These are phyloP conservation scores for Spodoptera frugiperda DNA, from an alignment of 1,140 invertebrate species.

Conservation along the genomic window DNA sequence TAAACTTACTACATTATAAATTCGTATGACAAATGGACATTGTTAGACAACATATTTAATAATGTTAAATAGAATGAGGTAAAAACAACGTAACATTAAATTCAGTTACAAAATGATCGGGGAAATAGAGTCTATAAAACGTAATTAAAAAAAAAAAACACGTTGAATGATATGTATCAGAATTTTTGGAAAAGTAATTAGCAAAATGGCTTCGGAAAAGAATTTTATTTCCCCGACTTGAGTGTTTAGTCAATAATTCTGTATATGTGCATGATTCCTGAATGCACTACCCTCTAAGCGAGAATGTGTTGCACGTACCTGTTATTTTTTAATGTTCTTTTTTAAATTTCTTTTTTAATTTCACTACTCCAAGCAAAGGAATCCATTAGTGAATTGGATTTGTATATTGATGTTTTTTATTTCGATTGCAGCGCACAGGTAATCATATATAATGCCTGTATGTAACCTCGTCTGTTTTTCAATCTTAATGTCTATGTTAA, in stretches of 20 bases:
- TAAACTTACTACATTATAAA: background rate
- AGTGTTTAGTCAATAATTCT: conserved; percentile 66
- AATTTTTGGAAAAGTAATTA: background rate
- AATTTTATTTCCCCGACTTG: conserved; percentile 59
- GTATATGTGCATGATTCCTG: conserved; percentile 82
- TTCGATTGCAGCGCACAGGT: conserved; percentile 47
- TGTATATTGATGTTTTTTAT: conserved; percentile 49
- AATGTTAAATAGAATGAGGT: background rate
- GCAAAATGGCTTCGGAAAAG: background rate
- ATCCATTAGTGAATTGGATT: conserved; percentile 66
- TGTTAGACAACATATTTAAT: background rate
- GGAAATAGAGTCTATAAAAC: conserved; percentile 16
- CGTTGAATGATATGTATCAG: background rate
- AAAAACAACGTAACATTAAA: background rate
- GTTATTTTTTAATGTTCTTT: conserved; percentile 64
- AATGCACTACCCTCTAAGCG: conserved; percentile 80
- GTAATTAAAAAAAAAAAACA: background rate
- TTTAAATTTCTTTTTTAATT: conserved; percentile 70
- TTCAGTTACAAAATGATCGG: conserved; percentile 16
- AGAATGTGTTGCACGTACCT: conserved; percentile 81
- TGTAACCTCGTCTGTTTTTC: conserved; percentile 33
- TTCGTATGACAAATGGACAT: background rate
- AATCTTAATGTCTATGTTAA: conserved; percentile 17
- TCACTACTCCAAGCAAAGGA: conserved; percentile 65
- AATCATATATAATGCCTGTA: conserved; percentile 34